These are phyloP conservation scores for Scleropages formosus DNA, from an alignment of 2,797 vertebrate species.

Conservation along the genomic window DNA sequence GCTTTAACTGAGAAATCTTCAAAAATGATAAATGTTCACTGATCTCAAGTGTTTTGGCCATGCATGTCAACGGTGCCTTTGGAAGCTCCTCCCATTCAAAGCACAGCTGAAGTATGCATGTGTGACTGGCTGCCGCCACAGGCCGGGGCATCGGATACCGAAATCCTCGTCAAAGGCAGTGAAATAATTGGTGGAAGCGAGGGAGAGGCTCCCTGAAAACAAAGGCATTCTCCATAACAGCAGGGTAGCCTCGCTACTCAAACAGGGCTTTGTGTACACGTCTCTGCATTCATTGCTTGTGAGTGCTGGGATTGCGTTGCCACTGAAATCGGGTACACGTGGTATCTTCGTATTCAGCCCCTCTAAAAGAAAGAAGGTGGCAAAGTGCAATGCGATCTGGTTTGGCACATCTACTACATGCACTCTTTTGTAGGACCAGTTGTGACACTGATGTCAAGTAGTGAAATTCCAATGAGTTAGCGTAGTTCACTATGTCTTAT, in stretches of 20 bases:
- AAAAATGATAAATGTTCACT: not conserved
- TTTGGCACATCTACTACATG: too few relatives aligned
- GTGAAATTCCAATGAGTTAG: too few relatives aligned
- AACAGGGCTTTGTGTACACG: not conserved
- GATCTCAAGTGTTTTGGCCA: constrained; percentile 14
- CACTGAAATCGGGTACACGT: constrained; percentile 5
- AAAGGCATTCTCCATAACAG: constrained; percentile 21
- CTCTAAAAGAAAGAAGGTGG: not conserved
- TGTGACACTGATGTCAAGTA: not conserved
- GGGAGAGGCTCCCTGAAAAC: constrained; percentile 11
- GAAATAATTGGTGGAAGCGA: constrained; percentile 26
- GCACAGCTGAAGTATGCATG: not conserved
- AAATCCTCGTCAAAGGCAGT: constrained; percentile 21
- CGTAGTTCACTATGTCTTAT: too few relatives aligned
- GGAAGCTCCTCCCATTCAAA: not conserved
- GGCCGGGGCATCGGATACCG: constrained; percentile 16
- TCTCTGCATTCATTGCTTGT: constrained; percentile 7
- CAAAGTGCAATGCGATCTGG: not conserved
- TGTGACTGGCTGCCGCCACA: not conserved
- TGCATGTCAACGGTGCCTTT: not conserved
- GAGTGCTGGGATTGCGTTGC: not conserved
- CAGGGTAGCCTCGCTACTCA: constrained; percentile 10
- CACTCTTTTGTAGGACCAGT: not conserved
- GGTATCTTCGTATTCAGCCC: not conserved
- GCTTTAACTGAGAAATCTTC: too few relatives aligned